A percentile compares a stretch with the other conserved stretches of the same genome.
Conservation (phyloP, 2,113 vertebrate species). For the Cyprinodon tularosa region DNA sequence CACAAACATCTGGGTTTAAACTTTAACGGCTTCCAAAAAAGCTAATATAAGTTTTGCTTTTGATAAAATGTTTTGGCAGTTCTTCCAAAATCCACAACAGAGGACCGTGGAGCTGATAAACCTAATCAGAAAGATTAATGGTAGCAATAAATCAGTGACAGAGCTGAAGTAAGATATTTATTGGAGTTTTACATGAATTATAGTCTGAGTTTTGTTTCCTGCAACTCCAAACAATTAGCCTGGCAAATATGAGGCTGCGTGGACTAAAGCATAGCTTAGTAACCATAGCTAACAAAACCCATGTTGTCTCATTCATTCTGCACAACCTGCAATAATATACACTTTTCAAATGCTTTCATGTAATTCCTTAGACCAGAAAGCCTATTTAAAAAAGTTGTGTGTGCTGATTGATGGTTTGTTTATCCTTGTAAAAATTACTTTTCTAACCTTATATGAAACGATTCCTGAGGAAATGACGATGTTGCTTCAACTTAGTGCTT, state of each 20-base stretch:
- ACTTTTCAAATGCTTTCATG: too few species aligned
- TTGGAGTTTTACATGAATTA: background rate
- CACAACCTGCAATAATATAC: too few species aligned
- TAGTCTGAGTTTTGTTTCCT: background rate
- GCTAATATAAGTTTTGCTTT: background rate
- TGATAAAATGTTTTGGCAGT: conserved; percentile 14
- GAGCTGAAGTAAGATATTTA: background rate
- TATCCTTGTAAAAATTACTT: too few species aligned
- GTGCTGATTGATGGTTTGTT: too few species aligned
- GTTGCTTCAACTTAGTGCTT: too few species aligned
- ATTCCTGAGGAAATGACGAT: too few species aligned
- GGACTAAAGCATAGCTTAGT: background rate
- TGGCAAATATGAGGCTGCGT: background rate
- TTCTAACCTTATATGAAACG: too few species aligned
- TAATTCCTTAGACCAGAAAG: too few species aligned
- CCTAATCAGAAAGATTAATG: background rate
- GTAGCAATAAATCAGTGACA: conserved; percentile 1
- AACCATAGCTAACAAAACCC: too few species aligned
- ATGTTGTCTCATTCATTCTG: too few species aligned
- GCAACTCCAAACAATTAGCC: background rate
- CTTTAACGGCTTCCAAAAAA: background rate
- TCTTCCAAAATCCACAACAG: background rate
- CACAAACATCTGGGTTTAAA: background rate
- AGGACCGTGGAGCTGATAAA: background rate
- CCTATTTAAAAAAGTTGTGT: too few species aligned